Conservation (phyloP, 2,888 invertebrate species). For the Scaptomyza polygonia region DNA sequence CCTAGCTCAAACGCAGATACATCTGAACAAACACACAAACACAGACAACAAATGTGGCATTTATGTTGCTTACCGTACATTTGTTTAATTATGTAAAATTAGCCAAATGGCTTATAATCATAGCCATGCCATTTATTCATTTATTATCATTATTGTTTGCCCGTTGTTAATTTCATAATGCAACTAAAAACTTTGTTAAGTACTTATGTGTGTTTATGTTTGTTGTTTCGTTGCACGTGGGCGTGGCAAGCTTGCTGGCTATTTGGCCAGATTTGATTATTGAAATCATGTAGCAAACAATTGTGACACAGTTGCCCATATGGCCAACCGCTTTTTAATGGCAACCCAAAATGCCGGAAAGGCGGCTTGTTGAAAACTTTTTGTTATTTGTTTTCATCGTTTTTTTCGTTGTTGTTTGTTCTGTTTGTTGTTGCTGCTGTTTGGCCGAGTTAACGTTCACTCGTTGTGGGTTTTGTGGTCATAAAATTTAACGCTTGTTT, state of each 20-base stretch:
- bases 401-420: constrained; percentile 15
- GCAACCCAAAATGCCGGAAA: constrained; percentile 52
- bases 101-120: constrained; percentile 59
- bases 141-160: constrained; percentile 17
- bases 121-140: constrained; percentile 25
- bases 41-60: background rate
- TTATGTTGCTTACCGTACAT: constrained; percentile 27
- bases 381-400: constrained; percentile 23
- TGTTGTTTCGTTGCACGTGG: constrained; percentile 34
- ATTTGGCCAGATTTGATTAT: constrained; percentile 55
- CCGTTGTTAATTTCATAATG: constrained; percentile 31
- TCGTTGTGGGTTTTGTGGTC: constrained; percentile 67
- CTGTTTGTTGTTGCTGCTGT: constrained; percentile 16
- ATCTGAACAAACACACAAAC: background rate
- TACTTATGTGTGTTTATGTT: background rate
- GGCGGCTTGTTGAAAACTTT: constrained; percentile 68
- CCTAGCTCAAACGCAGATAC: constrained; percentile 8
- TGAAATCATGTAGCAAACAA: constrained; percentile 60
- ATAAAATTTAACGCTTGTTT: constrained; percentile 69
- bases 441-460: constrained; percentile 35
- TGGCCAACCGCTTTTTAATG: constrained; percentile 36
- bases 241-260: constrained; percentile 36
- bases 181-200: constrained; percentile 34
- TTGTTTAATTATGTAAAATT: constrained; percentile 57
- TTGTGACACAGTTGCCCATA: constrained; percentile 69